A percentile compares a stretch with the other conserved stretches of the same genome.
These are phyloP conservation scores for Drosophila mulleri DNA, from an alignment of 2,888 invertebrate genomes.

Conservation along the genomic window DNA sequence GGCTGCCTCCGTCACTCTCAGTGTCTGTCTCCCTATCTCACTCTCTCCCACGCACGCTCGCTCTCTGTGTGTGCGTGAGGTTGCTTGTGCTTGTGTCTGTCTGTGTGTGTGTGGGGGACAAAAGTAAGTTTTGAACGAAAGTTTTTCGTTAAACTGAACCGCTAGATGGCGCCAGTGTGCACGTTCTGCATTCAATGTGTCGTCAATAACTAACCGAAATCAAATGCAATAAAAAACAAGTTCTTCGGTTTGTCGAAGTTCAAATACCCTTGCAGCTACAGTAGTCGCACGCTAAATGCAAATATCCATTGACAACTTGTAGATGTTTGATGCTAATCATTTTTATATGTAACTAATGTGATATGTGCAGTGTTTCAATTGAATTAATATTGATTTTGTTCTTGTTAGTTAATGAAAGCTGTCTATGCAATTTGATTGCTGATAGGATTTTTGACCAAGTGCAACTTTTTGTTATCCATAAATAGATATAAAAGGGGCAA, in stretches of 20 bases:
- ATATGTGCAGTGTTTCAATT: not conserved
- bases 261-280: constrained; percentile 11
- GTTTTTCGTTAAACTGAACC: constrained; percentile 32
- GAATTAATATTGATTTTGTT: not conserved
- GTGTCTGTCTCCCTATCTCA: not conserved
- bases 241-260: not conserved
- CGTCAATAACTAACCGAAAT: constrained; percentile 9
- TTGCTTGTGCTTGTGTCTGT: constrained; percentile 12
- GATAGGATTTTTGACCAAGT: no score
- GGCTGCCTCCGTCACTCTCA: constrained; percentile 5
- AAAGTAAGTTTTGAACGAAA: constrained; percentile 54
- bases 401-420: no score
- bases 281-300: not conserved
- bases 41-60: not conserved
- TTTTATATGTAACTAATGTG: not conserved
- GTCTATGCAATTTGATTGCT: no score
- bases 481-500: no score
- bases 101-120: constrained; percentile 19
- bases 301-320: not conserved
- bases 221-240: not conserved
- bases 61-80: constrained; percentile 18
- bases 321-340: not conserved
- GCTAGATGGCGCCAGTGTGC: constrained; percentile 61
- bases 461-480: no score
- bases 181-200: constrained; percentile 35